These are phyloP conservation scores for Tetragonisca angustula DNA, from an alignment of 2,888 invertebrate genomes.

Conservation along the genomic window DNA sequence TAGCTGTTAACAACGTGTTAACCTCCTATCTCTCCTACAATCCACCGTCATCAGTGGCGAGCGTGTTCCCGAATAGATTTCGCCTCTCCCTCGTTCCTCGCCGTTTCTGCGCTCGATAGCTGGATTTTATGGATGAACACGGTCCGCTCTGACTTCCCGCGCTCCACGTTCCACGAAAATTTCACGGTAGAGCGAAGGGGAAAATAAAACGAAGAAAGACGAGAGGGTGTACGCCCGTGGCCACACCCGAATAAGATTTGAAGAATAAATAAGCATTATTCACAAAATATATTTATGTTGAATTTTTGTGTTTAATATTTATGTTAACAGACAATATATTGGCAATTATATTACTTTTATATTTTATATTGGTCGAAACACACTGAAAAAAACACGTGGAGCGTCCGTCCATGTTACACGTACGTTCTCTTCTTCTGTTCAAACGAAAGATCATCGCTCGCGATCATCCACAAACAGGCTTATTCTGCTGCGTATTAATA, in stretches of 20 bases:
- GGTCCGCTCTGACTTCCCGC: slow-evolving; percentile 2
- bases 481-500: no score
- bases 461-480: no score
- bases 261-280: no score
- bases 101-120: slow-evolving; percentile 13
- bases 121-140: slow-evolving; percentile 39
- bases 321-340: no score
- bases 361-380: no score
- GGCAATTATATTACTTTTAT: no score
- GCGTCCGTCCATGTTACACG: no score
- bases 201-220: slow-evolving; percentile 17
- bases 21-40: not conserved
- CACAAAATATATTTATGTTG: no score
- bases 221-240: not conserved
- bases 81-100: not conserved
- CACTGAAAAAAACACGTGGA: no score
- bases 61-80: slow-evolving; percentile 31
- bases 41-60: not conserved
- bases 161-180: slow-evolving; percentile 17
- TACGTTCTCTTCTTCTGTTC: no score
- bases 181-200: slow-evolving; percentile 26
- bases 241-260: slow-evolving; percentile 1
- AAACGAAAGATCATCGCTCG: no score
- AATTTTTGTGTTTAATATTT: no score
- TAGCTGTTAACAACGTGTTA: slow-evolving; percentile 16